phyloP scores from a whole-genome alignment of 2,888 invertebrate species.

The Apomyelois bistriatella region DNA sequence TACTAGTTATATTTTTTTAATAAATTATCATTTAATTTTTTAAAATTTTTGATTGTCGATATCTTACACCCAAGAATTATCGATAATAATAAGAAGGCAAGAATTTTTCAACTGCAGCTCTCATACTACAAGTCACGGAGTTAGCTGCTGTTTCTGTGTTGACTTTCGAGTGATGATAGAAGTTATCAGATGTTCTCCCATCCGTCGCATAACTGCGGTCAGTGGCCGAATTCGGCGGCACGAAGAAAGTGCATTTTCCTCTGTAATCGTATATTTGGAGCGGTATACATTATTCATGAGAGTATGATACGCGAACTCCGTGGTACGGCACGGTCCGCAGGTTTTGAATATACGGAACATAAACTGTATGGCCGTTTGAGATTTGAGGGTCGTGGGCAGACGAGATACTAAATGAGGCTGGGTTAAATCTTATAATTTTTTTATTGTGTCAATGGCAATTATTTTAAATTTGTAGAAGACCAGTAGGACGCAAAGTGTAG shows the following conservation, averaged over 20 bases:
- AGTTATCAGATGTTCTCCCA: neutral
- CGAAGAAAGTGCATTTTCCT: constrained; percentile 77
- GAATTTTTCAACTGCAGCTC: too few species aligned
- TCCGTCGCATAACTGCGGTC: constrained; percentile 14
- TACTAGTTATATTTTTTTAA: too few species aligned
- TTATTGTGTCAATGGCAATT: too few species aligned
- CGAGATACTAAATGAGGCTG: neutral
- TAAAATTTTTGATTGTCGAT: too few species aligned
- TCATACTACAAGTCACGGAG: too few species aligned
- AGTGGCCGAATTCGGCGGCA: constrained; percentile 33
- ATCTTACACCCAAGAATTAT: too few species aligned
- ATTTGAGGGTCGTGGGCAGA: constrained; percentile 16
- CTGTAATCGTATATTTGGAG: constrained; percentile 72
- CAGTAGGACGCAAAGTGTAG: too few species aligned
- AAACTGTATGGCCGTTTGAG: constrained; percentile 20
- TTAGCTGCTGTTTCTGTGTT: neutral
- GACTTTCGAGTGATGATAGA: neutral
- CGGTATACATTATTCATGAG: constrained; percentile 71
- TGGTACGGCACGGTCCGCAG: constrained; percentile 53
- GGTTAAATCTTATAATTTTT: neutral
- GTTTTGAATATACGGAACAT: constrained; percentile 1
- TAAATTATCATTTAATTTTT: too few species aligned
- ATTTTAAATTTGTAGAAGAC: too few species aligned
- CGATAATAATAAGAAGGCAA: too few species aligned
- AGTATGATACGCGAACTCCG: constrained; percentile 63